Percentiles rank a stretch among this genome's conserved stretches.
Evolutionary conservation across 1,140 invertebrate genomes (phyloP).

Genomic region (Steinernema feltiae): DNA sequence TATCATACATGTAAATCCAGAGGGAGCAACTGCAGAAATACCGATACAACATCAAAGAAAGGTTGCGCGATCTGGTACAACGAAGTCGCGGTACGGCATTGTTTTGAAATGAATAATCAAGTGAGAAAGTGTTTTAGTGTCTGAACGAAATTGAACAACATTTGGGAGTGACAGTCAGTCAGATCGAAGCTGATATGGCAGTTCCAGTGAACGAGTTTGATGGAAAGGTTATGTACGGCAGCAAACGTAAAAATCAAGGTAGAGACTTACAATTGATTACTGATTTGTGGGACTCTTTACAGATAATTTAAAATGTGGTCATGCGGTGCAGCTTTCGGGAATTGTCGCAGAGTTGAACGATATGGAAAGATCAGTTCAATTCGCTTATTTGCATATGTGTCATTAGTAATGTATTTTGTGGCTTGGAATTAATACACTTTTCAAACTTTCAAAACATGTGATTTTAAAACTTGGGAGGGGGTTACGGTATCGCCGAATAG

Average conservation of each 20-base stretch:
- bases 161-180: constrained; percentile 87
- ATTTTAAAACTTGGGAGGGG: too few species aligned
- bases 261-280: neutral
- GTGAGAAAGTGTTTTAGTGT: too few species aligned
- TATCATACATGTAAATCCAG: constrained; percentile 73
- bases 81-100: constrained; percentile 72
- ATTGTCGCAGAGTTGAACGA: constrained; percentile 32
- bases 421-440: too few species aligned
- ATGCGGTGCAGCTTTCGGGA: constrained; percentile 21
- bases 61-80: constrained; percentile 99
- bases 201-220: constrained; percentile 92
- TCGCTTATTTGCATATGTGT: constrained; percentile 22
- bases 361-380: constrained; percentile 31
- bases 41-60: constrained; percentile 71
- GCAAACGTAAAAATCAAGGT: constrained; percentile 65
- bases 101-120: too few species aligned
- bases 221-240: constrained; percentile 92
- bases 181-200: constrained; percentile 76
- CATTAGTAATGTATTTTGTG: neutral
- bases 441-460: too few species aligned
- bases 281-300: neutral
- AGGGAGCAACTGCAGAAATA: constrained; percentile 86
- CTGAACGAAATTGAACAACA: constrained; percentile 97
- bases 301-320: constrained; percentile 19
- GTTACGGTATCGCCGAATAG: too few species aligned